Evolutionary conservation across 2,888 invertebrate species (phyloP), one percentile per base, ranked within the genome.

Genomic region (Eristalis intricaria): DNA sequence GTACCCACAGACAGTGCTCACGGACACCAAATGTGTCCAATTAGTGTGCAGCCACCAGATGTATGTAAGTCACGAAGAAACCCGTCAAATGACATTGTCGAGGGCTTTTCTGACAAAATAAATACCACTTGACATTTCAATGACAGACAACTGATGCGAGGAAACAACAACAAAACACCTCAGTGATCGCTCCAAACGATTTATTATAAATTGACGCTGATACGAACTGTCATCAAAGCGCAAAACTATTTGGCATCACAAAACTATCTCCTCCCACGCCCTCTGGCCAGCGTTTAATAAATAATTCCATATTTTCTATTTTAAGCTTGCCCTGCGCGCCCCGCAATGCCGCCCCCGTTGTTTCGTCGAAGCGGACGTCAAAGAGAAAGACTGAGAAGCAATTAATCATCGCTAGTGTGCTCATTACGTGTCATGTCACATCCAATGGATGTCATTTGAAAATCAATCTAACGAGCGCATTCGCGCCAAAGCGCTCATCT

Each of bases 331-430:
- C 7, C 26, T 3, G 2, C 26, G 26, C 26, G 26, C 26, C 26
- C 3, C 26, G 26, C 26, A 26, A 26, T 0, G 3, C 19, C 43
- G 0, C n/a, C 43, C 8, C 19, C 50, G 2, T 19, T 19, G 50
- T 19, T 43, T 0, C 43, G 8, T 50, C n/a, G 19, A n/a, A 50
- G 50, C 50, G n/a, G 19, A 2, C 50, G 50, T 19, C 50, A 50
- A 7, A 7, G 50, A 19, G 50, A n/a, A 8, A 8, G 50, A 50
- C n/a, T 8, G 19, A 50, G 19, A 50, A 50, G 8, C 8, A n/a
- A 75, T 65, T 84, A 79, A 70, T 84, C 79, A 84, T 84, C 70
- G n/a, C 66, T 19, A 35, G 23, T 74, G 65, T 58, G 15, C 35
- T 26, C 19, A 61, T 61, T 70, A 56, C 61, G 26, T 74, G 63